Evolutionary conservation across 1,140 invertebrate species (phyloP).

Genomic region (Trichonephila clavata): DNA sequence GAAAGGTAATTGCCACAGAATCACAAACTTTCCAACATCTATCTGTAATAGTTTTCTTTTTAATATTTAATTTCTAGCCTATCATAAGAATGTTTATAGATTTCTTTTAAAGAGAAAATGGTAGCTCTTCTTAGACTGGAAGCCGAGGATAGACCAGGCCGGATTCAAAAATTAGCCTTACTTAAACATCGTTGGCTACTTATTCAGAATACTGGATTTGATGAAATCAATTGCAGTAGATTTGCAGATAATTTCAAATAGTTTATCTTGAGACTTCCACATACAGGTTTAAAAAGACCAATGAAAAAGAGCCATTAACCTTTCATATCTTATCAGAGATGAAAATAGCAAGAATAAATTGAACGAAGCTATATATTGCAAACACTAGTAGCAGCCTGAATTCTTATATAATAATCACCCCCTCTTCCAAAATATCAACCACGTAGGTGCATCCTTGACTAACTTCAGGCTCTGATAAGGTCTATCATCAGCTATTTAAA

Average conservation of each 20-base stretch:
- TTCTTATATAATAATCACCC: constrained; percentile 41
- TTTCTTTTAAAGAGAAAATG: background rate
- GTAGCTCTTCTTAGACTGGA: background rate
- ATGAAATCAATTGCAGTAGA: background rate
- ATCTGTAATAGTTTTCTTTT: background rate
- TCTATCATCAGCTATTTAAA: constrained; percentile 68
- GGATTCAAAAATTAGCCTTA: background rate
- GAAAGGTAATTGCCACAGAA: background rate
- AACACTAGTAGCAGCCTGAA: constrained; percentile 50
- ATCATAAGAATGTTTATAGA: background rate
- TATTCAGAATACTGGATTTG: background rate
- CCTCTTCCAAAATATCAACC: background rate
- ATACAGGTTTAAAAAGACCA: background rate
- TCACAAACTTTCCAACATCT: background rate
- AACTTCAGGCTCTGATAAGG: constrained; percentile 59
- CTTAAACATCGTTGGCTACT: background rate
- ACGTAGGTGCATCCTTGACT: constrained; percentile 14
- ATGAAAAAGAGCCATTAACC: background rate
- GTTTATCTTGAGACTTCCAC: background rate
- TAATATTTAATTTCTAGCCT: background rate
- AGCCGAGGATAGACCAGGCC: background rate
- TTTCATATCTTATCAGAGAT: background rate
- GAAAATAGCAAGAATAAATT: background rate
- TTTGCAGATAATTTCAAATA: background rate
- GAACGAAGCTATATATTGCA: constrained; percentile 45